A percentile compares a stretch with the other conserved stretches of the same genome.
phyloP scores from a whole-genome alignment of 2,888 invertebrate species.

The Deilephila porcellus region DNA sequence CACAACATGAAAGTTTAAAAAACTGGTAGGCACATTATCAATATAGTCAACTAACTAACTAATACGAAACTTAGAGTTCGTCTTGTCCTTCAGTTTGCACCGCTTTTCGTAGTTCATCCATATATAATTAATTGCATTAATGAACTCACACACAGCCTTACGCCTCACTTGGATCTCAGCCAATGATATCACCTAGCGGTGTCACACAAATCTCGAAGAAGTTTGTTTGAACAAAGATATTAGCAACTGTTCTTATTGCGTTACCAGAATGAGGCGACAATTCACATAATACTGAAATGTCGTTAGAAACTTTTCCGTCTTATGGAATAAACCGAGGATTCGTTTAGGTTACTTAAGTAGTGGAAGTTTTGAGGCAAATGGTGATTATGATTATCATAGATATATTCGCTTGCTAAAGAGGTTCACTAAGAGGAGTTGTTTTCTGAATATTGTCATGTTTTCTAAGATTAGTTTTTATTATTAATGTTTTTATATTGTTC shows the following conservation, averaged over 20 bases:
- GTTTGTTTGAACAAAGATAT: slow-evolving; percentile 22
- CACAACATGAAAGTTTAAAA: too few relatives aligned
- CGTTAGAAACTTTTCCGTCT: slow-evolving; percentile 23
- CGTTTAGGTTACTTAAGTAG: slow-evolving; percentile 13
- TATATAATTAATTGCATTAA: not conserved
- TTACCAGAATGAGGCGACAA: slow-evolving; percentile 18
- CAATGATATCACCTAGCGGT: not conserved
- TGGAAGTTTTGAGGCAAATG: slow-evolving; percentile 15
- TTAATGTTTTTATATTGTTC: too few relatives aligned
- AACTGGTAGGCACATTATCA: too few relatives aligned
- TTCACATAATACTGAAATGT: slow-evolving; percentile 24
- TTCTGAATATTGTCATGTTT: too few relatives aligned
- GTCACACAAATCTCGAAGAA: not conserved
- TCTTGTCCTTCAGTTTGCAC: too few relatives aligned
- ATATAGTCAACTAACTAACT: too few relatives aligned
- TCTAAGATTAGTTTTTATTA: too few relatives aligned
- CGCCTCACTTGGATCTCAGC: not conserved
- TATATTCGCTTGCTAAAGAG: not conserved
- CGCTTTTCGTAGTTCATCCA: not conserved
- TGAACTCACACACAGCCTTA: too few relatives aligned
- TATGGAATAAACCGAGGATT: not conserved
- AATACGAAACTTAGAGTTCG: too few relatives aligned
- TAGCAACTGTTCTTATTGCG: slow-evolving; percentile 25
- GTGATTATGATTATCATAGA: slow-evolving; percentile 7
- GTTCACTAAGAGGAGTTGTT: not conserved